Conservation (phyloP, 2,888 invertebrate genomes). For the Tetramorium bicarinatum region DNA sequence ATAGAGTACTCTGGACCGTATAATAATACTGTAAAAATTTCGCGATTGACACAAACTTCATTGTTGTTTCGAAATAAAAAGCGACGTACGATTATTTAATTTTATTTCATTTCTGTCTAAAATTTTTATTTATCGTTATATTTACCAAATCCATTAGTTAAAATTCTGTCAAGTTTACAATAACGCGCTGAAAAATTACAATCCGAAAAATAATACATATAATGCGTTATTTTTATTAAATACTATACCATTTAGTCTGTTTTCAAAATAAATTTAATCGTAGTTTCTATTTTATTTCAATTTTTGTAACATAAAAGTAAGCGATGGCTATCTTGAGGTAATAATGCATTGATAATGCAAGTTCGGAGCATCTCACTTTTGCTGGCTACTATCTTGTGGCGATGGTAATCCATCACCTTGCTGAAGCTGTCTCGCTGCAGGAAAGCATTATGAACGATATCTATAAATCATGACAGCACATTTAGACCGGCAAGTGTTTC, state of each 20-base stretch:
- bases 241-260: not conserved
- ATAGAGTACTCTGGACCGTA: not conserved
- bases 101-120: not conserved
- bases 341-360: constrained; percentile 9
- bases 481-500: constrained; percentile 34
- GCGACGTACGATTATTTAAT: not conserved
- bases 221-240: not conserved
- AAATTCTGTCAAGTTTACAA: not conserved
- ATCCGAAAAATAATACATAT: not conserved
- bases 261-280: not conserved
- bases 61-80: not conserved
- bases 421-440: constrained; percentile 8
- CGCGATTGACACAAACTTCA: not conserved
- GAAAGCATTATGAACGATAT: constrained; percentile 22
- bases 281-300: not conserved
- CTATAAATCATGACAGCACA: constrained; percentile 36
- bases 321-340: not conserved
- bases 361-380: constrained; percentile 8
- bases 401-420: not conserved
- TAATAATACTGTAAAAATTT: not conserved
- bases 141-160: not conserved
- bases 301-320: constrained; percentile 6
- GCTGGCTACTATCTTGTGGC: not conserved
- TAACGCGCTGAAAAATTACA: no score
- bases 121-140: constrained; percentile 15